phyloP scores from a whole-genome alignment of 2,113 vertebrate genomes.

The Antechinus flavipes region DNA sequence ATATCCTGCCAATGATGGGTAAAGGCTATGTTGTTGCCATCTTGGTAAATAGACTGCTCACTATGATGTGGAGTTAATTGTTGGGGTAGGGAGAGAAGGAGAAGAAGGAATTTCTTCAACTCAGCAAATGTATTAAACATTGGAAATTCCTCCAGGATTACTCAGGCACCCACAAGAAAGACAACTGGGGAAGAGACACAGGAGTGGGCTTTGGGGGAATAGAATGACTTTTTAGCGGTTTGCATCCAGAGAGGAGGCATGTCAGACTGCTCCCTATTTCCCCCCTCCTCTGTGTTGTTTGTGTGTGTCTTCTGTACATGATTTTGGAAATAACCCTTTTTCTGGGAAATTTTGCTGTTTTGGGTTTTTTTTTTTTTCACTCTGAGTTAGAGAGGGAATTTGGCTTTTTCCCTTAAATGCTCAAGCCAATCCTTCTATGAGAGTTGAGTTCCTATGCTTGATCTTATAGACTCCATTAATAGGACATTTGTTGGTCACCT shows the following conservation, averaged over 20 bases:
- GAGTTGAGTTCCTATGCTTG: background rate
- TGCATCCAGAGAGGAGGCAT: conserved; percentile 13
- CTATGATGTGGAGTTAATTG: conserved; percentile 28
- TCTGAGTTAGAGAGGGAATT: background rate
- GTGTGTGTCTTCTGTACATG: conserved; percentile 1
- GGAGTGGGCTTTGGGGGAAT: conserved; percentile 47
- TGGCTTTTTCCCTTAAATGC: background rate
- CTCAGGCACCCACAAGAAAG: conserved; percentile 77
- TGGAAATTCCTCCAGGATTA: conserved; percentile 67
- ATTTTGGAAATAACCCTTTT: conserved; percentile 33
- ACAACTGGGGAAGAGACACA: conserved; percentile 52
- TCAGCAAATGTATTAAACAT: conserved; percentile 77
- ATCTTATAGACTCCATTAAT: background rate
- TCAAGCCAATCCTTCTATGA: background rate
- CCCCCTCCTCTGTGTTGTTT: background rate
- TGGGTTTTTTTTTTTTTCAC: background rate
- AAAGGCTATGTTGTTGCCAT: fast-evolving
- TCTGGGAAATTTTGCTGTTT: background rate
- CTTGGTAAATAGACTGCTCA: conserved; percentile 41
- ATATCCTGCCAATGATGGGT: conserved; percentile 9
- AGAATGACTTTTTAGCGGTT: conserved; percentile 36
- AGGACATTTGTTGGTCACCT: background rate
- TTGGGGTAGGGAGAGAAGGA: conserved; percentile 14
- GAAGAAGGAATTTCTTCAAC: conserved; percentile 66
- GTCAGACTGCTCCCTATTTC: background rate